Evolutionary conservation across 2,888 invertebrate genomes (phyloP).

Genomic region (Anthophora plumipes): DNA sequence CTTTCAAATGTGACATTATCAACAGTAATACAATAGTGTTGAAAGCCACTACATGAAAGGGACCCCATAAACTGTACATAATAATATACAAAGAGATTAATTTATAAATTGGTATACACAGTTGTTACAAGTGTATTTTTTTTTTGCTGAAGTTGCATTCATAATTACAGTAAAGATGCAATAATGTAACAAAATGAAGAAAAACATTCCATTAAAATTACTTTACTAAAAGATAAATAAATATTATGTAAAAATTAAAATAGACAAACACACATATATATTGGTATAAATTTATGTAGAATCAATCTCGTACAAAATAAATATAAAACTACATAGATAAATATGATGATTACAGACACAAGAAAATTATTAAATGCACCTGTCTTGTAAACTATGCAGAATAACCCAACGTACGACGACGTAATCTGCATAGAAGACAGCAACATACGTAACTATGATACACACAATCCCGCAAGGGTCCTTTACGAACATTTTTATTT

Average conservation of each 20-base stretch:
- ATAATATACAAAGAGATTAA: slow-evolving; percentile 41
- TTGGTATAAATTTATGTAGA: slow-evolving; percentile 24
- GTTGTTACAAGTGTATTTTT: background rate
- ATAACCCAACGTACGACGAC: slow-evolving; percentile 94
- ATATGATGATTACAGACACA: slow-evolving; percentile 26
- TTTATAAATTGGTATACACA: slow-evolving; percentile 22
- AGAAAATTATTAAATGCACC: slow-evolving; percentile 83
- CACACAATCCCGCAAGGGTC: slow-evolving; percentile 95
- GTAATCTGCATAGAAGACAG: slow-evolving; percentile 94
- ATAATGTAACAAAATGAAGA: background rate
- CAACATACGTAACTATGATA: slow-evolving; percentile 91
- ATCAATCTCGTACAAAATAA: slow-evolving; percentile 17
- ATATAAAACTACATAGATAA: slow-evolving; percentile 22
- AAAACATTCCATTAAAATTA: background rate
- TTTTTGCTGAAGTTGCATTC: slow-evolving; percentile 1
- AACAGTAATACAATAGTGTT: slow-evolving; percentile 92
- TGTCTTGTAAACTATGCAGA: slow-evolving; percentile 91
- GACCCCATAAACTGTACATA: slow-evolving; percentile 91
- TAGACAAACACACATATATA: slow-evolving; percentile 18
- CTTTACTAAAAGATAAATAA: slow-evolving; percentile 1
- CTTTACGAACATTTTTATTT: slow-evolving; percentile 88
- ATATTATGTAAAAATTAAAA: slow-evolving; percentile 22
- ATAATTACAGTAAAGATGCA: slow-evolving; percentile 4
- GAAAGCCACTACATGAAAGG: slow-evolving; percentile 91
- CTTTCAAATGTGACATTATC: slow-evolving; percentile 91